Base-by-base conservation (phyloP, 2,888 invertebrate species). In the Cephonodes hylas region DNA sequence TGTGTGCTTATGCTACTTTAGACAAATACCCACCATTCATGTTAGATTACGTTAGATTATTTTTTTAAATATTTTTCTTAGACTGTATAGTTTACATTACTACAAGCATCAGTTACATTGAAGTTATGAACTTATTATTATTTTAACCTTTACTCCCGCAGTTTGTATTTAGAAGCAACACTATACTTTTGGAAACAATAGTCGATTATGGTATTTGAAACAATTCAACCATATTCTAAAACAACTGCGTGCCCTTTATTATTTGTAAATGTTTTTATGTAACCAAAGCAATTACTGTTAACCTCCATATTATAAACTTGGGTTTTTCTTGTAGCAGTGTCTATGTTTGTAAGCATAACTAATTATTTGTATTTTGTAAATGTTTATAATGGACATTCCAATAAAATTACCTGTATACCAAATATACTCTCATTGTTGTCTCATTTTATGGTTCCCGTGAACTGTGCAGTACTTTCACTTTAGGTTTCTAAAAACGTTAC, bases 331-430 rank as follows among this genome's bases (percentile, higher is more conserved):
- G 18, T 31, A 27, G 27, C 53, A 31, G n/a, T 53, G 27, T 53
- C 53, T 18, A 53, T 53, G 27, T 53, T 73, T 71, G 72, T 73
- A 76, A 73, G 77, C 79, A 76, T 74, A 76, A 72, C 74, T 76
- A 74, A 38, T 76, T 72, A 75, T 77, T 83, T 79, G 67, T 81
- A 67, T 76, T 81, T 75, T 86, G 75, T 79, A 76, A 77, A 78
- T 76, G 77, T 84, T 78, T 84, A 77, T 85, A 84, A 83, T 80
- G 77, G 77, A 90, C 89, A 90, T 90, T 90, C 89, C 89, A 90
- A 88, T 86, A 82, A 88, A 85, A 86, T 79, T 72, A 75, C 68
- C 71, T 85, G 83, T 86, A 81, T 86, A 85, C 82, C 81, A 83
- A 79, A 80, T 69, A n/a, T 15, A 23, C 15, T 23, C 10, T 44